Evolutionary conservation across 2,888 invertebrate species (phyloP).

Genomic region (Taphrorychus bicolor): DNA sequence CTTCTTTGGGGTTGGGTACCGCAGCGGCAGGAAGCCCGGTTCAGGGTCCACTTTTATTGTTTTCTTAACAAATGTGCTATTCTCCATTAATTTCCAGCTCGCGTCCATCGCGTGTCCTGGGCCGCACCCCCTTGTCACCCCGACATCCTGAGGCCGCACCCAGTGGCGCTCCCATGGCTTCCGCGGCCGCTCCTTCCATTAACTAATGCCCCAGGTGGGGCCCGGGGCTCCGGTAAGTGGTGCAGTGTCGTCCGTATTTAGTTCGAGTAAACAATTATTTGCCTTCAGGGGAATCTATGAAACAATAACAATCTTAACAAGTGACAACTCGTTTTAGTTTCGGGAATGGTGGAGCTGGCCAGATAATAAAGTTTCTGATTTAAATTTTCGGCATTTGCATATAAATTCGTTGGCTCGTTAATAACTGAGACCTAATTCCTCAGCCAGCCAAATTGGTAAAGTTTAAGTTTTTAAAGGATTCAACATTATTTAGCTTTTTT

Average conservation of each 20-base stretch:
- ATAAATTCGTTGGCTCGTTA: not conserved
- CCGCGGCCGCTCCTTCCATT: constrained; percentile 50
- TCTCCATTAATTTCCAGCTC: constrained; percentile 35
- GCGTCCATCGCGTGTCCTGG: constrained; percentile 30
- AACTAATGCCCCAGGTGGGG: constrained; percentile 54
- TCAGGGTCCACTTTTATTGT: constrained; percentile 21
- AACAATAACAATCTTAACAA: too few species aligned
- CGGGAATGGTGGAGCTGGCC: too few species aligned
- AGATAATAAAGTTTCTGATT: not conserved
- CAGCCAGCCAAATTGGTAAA: not conserved
- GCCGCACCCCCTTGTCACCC: constrained; percentile 29
- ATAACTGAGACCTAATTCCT: not conserved
- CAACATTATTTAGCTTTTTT: too few species aligned
- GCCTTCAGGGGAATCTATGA: too few species aligned
- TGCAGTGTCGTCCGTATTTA: constrained; percentile 13
- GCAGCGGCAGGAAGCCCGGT: not conserved
- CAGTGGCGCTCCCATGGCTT: constrained; percentile 45
- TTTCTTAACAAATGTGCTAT: constrained; percentile 29
- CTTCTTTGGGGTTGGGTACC: not conserved
- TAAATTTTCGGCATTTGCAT: not conserved
- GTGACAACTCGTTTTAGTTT: too few species aligned
- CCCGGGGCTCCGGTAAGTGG: constrained; percentile 26
- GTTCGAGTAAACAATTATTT: constrained; percentile 2
- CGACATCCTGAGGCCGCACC: constrained; percentile 34
- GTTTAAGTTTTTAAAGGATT: not conserved